Evolutionary conservation across 1,140 invertebrate species (phyloP).

Genomic region (Diabrotica undecimpunctata): DNA sequence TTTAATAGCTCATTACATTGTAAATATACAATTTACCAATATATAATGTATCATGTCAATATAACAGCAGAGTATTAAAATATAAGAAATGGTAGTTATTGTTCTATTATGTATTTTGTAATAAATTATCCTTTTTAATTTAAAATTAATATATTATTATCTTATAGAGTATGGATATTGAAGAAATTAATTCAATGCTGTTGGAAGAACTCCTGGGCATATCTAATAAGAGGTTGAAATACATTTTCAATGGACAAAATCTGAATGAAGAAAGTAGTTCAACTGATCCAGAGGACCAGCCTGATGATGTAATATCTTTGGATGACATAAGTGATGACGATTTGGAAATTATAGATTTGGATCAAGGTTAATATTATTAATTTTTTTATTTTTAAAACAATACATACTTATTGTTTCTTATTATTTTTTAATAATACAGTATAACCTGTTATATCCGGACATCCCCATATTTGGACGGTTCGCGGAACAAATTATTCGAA

Average conservation of each 20-base stretch:
- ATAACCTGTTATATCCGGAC: too few relatives aligned
- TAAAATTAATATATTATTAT: background rate
- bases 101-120: too few relatives aligned
- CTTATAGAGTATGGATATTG: constrained; percentile 51
- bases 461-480: too few relatives aligned
- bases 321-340: constrained; percentile 46
- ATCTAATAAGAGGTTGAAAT: constrained; percentile 45
- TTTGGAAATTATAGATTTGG: constrained; percentile 32
- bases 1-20: too few relatives aligned
- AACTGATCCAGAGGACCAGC: constrained; percentile 34
- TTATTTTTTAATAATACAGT: too few relatives aligned
- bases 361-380: constrained; percentile 31
- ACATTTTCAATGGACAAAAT: constrained; percentile 44
- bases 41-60: too few relatives aligned
- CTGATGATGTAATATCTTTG: constrained; percentile 41
- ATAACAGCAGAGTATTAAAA: too few relatives aligned
- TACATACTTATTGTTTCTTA: too few relatives aligned
- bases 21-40: too few relatives aligned
- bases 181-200: constrained; percentile 60
- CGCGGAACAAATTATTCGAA: too few relatives aligned
- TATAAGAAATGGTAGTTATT: too few relatives aligned
- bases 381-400: background rate
- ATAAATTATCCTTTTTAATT: too few relatives aligned
- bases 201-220: constrained; percentile 54
- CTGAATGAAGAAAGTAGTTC: constrained; percentile 41